Evolutionary conservation across 2,113 vertebrate genomes (phyloP).

Genomic region (Hipposideros armiger): DNA sequence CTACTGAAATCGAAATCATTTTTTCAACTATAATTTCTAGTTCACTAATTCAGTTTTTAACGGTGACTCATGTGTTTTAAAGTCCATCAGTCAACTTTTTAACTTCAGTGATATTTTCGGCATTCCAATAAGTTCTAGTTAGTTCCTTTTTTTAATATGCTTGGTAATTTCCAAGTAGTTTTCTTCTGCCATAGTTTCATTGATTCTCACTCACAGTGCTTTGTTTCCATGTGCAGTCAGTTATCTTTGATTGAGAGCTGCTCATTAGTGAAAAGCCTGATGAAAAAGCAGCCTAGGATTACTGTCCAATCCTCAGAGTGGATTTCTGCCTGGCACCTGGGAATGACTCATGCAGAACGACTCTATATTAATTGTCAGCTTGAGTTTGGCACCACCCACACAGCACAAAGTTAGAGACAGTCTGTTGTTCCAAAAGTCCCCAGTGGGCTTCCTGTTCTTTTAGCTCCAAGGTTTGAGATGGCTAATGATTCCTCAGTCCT

Average conservation of each 20-base stretch:
- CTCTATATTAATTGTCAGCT: too few species aligned
- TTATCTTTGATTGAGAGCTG: rapidly evolving
- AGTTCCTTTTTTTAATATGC: not conserved
- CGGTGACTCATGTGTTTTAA: too few species aligned
- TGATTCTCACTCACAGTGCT: rapidly evolving
- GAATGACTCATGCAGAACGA: too few species aligned
- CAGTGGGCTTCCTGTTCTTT: not conserved
- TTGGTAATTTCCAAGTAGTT: too few species aligned
- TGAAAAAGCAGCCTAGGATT: not conserved
- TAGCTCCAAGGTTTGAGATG: not conserved
- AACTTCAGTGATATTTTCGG: not conserved
- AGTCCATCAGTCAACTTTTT: too few species aligned
- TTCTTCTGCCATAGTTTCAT: too few species aligned
- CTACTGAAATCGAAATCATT: not conserved
- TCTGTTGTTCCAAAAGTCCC: too few species aligned
- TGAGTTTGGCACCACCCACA: not conserved
- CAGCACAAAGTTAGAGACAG: not conserved
- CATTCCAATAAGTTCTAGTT: not conserved
- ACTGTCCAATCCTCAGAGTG: too few species aligned
- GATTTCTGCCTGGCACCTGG: not conserved
- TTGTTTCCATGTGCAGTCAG: rapidly evolving
- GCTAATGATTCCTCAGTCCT: not conserved
- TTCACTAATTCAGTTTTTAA: not conserved
- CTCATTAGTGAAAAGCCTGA: not conserved
- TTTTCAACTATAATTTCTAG: not conserved